Conservation (phyloP, 2,888 invertebrate genomes). For the Caradrina clavipalpis region DNA sequence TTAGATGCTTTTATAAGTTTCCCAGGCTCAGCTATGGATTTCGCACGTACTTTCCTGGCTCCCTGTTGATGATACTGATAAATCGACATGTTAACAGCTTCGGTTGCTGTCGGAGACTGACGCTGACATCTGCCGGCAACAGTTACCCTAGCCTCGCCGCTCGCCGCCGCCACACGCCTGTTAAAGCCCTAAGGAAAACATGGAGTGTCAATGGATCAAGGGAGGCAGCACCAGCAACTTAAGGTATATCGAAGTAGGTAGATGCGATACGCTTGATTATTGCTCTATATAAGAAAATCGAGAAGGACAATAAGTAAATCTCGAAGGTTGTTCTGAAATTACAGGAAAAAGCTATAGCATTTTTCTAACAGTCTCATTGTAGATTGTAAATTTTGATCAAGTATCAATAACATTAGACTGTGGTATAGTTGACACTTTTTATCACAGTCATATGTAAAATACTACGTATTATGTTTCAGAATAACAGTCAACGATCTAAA, state of each 20-base stretch:
- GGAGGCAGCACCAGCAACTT: constrained; percentile 8
- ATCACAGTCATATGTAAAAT: background rate
- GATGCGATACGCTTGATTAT: background rate
- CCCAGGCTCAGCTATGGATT: background rate
- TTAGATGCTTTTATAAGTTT: background rate
- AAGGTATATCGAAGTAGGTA: background rate
- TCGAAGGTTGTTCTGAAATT: background rate
- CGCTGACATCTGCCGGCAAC: constrained; percentile 23
- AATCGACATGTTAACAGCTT: constrained; percentile 38
- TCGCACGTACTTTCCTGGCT: background rate
- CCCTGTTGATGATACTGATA: constrained; percentile 10
- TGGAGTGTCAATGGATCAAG: constrained; percentile 22
- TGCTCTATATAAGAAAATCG: background rate
- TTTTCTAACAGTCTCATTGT: background rate
- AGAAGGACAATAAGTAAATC: background rate
- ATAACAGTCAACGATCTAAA: constrained; percentile 80
- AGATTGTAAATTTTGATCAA: background rate
- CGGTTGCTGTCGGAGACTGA: constrained; percentile 39
- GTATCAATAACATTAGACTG: background rate
- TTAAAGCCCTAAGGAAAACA: constrained; percentile 37
- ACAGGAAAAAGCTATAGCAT: background rate
- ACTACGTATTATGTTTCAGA: constrained; percentile 63
- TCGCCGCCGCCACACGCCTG: constrained; percentile 31
- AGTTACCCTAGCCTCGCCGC: constrained; percentile 29
- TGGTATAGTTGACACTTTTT: background rate